phyloP scores from a whole-genome alignment of 1,140 invertebrate species.

The Plutomurus gul region DNA sequence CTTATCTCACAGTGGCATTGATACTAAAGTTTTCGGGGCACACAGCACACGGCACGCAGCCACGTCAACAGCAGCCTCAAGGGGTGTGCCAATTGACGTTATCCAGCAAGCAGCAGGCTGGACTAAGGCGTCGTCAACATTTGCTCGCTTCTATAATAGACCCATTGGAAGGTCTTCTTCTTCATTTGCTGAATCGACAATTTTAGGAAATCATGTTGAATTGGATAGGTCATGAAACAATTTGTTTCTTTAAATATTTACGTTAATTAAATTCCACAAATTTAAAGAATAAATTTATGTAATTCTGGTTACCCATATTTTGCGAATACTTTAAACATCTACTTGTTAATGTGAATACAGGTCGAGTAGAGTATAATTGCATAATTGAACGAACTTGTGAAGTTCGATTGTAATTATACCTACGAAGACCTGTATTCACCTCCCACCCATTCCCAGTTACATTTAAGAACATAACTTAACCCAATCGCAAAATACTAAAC shows the following conservation, averaged over 20 bases:
- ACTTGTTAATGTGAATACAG: background rate
- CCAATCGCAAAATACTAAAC: background rate
- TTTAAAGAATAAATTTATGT: background rate
- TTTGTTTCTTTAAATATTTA: background rate
- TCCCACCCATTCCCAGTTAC: background rate
- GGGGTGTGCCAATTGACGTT: background rate
- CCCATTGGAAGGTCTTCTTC: background rate
- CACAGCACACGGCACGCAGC: conserved; percentile 1
- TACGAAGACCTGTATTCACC: background rate
- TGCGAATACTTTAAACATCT: background rate
- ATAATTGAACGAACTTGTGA: background rate
- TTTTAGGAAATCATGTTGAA: background rate
- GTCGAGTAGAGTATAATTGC: background rate
- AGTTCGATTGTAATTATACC: background rate
- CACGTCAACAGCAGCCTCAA: background rate
- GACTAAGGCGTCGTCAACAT: background rate
- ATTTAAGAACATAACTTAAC: background rate
- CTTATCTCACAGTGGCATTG: background rate
- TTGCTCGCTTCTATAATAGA: conserved; percentile 21
- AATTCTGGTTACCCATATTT: background rate
- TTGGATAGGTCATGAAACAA: background rate
- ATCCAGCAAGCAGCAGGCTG: conserved; percentile 3
- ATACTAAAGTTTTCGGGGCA: background rate
- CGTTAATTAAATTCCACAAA: background rate
- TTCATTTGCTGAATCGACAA: too few species aligned